Conservation (phyloP, 2,888 invertebrate species). For the Cerceris ruficornis region DNA sequence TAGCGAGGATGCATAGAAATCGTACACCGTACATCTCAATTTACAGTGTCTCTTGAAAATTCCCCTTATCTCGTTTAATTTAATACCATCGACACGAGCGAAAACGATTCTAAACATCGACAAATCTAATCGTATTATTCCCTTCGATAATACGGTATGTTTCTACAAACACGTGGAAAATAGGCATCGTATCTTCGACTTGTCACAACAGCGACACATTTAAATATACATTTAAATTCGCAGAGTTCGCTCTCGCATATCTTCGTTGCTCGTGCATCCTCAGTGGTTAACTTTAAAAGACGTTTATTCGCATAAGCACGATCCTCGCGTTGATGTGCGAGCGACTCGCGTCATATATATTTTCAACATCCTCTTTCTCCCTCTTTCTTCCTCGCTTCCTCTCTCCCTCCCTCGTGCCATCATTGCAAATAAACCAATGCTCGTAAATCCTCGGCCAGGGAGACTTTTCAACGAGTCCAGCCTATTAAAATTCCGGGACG, state of each 20-base stretch:
- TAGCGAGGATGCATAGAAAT: not conserved
- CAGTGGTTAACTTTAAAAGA: not conserved
- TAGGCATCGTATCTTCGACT: not conserved
- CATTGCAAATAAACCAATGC: conserved; percentile 54
- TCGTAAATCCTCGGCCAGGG: conserved; percentile 30
- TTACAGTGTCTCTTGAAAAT: not conserved
- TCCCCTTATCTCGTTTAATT: no score
- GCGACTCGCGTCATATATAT: conserved; percentile 20
- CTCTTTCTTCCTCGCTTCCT: no score
- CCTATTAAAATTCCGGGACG: conserved; percentile 60
- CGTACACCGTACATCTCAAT: not conserved
- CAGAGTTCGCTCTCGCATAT: not conserved
- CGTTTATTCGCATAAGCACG: conserved; percentile 41
- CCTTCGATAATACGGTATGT: not conserved
- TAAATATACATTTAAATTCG: not conserved
- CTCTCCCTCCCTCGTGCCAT: not conserved
- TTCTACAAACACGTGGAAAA: not conserved
- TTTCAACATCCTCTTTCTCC: conserved; percentile 18
- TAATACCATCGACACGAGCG: no score
- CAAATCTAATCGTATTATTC: no score
- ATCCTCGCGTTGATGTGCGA: conserved; percentile 24
- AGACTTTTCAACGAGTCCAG: conserved; percentile 34
- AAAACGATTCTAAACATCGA: no score
- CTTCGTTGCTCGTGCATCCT: not conserved
- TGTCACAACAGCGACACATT: not conserved